phyloP scores from a whole-genome alignment of 2,113 vertebrate species.

The Pachyramphus minor region DNA sequence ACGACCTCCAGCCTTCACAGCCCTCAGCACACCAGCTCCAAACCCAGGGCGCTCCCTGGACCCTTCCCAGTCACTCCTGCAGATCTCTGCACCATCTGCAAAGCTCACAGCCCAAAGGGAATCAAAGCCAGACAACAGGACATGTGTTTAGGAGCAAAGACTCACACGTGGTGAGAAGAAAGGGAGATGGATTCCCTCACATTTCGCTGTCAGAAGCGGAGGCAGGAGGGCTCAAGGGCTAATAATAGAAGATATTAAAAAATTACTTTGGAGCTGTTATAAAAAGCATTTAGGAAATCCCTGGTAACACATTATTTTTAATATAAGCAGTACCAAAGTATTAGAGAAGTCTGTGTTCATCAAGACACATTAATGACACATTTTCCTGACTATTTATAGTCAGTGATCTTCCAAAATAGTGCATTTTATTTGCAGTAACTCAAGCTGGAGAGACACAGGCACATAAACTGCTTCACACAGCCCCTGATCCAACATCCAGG shows the following conservation, averaged over 20 bases:
- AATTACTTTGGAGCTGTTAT: background rate
- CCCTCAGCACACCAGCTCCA: background rate
- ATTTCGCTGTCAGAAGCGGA: background rate
- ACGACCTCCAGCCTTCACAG: background rate
- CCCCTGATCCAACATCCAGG: rapidly evolving
- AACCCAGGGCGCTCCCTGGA: background rate
- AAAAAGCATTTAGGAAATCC: background rate
- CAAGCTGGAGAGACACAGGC: background rate
- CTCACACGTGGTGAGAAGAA: background rate
- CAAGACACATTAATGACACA: background rate
- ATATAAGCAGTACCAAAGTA: background rate
- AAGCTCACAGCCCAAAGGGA: background rate
- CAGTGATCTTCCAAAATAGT: background rate
- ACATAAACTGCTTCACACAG: rapidly evolving
- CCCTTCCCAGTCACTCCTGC: background rate
- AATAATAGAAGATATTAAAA: background rate
- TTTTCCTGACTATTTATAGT: background rate
- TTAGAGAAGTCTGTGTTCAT: background rate
- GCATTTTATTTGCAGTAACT: background rate
- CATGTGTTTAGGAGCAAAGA: background rate
- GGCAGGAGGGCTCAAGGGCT: background rate
- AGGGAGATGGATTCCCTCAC: background rate
- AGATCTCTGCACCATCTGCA: background rate
- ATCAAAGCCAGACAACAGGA: background rate
- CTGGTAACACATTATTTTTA: background rate